Base-by-base conservation (phyloP, 1,140 invertebrate species). In the Trichonephila inaurata region DNA sequence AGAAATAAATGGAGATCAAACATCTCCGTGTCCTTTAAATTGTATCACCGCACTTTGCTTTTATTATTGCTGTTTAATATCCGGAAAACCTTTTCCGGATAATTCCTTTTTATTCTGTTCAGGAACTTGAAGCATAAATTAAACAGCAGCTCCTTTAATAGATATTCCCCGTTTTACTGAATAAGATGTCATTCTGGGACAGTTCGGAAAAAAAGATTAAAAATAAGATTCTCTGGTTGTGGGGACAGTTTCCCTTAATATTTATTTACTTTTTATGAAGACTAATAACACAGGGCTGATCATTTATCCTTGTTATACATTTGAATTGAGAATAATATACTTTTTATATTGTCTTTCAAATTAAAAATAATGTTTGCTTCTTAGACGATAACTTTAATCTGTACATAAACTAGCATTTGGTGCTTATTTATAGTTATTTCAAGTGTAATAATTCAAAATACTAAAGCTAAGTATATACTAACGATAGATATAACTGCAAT, bases 111-210 rank as follows among this genome's bases (percentile, higher is more conserved):
- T 24, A 24, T 10, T 24, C 12, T 3, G 21, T 24, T 66, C 0
- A n/a, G 24, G 8, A 24, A n/a, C 64, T n/a, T 21, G 10, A 12
- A 66, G 24, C 5, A 24, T 7, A 24, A n/a, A 10, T 24, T 24
- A 24, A n/a, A 66, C 5, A 2, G 0, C 2, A 66, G 21, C 21
- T 66, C 21, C 10, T 66, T 24, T 10, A 7, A 66, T n/a, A 12
- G 1, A 24, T 0, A 7, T 66, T 21, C n/a, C n/a, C 2, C n/a
- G 0, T 10, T 66, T n/a, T n/a, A n/a, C 21, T n/a, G 0, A 10
- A 66, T 10, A 8, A 24, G 8, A 5, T 18, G 51, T 51, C 51
- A 62, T 19, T 62, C 16, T n/a, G n/a, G 0, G 10, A 66, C 21
- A 66, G 2, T 10, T 12, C 2, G 64, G 5, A 2, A 10, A 12